phyloP scores from a whole-genome alignment of 2,113 vertebrate genomes.

The Anhinga rufa region DNA sequence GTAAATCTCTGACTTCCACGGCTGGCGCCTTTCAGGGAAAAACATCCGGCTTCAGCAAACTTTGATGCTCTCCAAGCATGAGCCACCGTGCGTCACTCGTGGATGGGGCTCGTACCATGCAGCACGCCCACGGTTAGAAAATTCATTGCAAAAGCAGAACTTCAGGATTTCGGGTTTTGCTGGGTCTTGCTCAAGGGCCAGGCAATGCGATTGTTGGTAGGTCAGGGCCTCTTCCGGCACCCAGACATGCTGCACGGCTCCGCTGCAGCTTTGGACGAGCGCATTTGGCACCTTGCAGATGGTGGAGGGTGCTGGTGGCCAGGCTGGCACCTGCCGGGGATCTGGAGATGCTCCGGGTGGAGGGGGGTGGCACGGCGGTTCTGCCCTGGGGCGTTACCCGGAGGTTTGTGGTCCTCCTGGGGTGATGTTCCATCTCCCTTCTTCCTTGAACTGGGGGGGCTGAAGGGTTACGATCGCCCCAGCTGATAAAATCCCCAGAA shows the following conservation, averaged over 20 bases:
- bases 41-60: background rate
- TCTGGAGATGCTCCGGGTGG: rapidly evolving
- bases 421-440: background rate
- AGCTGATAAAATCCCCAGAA: background rate
- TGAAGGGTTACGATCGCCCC: rapidly evolving
- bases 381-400: background rate
- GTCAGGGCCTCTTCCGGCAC: background rate
- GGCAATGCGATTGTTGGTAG: rapidly evolving
- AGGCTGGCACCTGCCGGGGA: rapidly evolving
- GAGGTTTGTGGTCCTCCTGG: background rate
- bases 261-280: rapidly evolving
- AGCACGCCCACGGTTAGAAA: background rate
- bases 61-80: background rate
- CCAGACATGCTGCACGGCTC: rapidly evolving
- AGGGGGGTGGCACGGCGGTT: rapidly evolving
- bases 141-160: background rate
- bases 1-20: background rate
- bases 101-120: background rate
- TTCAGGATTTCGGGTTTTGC: background rate
- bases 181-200: background rate
- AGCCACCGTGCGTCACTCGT: background rate
- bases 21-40: background rate
- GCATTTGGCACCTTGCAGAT: rapidly evolving
- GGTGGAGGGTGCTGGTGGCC: background rate
- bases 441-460: background rate